Evolutionary conservation across 2,888 invertebrate genomes (phyloP).

Genomic region (Aphidoletes aphidimyza): DNA sequence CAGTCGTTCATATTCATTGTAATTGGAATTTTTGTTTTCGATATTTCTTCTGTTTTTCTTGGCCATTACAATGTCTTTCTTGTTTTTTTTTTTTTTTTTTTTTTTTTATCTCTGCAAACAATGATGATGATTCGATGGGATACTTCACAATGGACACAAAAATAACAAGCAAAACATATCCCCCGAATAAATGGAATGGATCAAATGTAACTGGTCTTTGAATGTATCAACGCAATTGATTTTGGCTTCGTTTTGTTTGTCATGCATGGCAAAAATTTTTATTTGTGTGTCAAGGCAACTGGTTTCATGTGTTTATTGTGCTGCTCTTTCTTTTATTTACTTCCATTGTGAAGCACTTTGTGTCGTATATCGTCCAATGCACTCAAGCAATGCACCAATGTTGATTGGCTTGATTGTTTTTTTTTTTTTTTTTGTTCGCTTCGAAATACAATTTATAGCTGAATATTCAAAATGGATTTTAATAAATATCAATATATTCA

Average conservation of each 20-base stretch:
- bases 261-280: neutral
- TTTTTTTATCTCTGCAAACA: neutral
- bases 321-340: neutral
- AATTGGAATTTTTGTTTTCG: neutral
- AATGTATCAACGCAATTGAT: conserved; percentile 32
- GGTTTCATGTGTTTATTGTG: neutral
- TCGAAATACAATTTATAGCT: neutral
- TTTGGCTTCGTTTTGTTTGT: neutral
- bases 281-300: no score
- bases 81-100: neutral
- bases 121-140: neutral
- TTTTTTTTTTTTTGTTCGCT: neutral
- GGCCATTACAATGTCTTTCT: neutral
- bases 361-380: neutral
- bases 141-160: neutral
- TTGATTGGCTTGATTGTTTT: neutral
- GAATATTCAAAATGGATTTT: neutral
- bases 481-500: conserved; percentile 2
- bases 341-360: neutral
- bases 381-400: conserved; percentile 11
- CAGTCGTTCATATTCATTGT: conserved; percentile 26
- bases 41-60: neutral
- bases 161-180: neutral
- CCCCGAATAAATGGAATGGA: conserved; percentile 1
- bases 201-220: neutral